Base-by-base conservation (phyloP, 2,113 vertebrate species). In the Fulica atra region DNA sequence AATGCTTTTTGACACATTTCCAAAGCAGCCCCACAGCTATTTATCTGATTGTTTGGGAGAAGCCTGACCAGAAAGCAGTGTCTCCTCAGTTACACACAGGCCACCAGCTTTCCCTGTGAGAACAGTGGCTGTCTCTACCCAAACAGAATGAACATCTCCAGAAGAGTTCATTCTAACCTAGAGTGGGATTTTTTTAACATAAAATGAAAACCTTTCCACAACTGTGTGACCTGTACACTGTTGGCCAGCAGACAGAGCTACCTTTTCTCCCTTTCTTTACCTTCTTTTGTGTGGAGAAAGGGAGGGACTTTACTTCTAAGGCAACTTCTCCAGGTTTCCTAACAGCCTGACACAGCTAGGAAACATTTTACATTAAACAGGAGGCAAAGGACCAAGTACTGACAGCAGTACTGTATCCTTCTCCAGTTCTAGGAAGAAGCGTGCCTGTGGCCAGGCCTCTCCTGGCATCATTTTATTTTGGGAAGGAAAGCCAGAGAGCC, bases 311-410 rank as follows among this genome's bases (percentile, higher is more conserved):
- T 59, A 85, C 93, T 95, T 95, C 89, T 89, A 64, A 90, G 74
- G 59, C 66, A 74, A 50, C 14, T 78, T 59, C 46, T 56, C 71
- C 74, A 81, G 72, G 72, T 88, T 80, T 48, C 83, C 94, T 82
- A 88, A 71, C 25, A 68, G 79, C 48, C 63, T 2, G 1, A 60
- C 42, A 51, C 8, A 88, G 68, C 4, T 0, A 48, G 71, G 33
- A 59, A 86, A 66, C 77, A 64, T 92, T 82, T 82, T 33, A 96
- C 74, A 64, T 51, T 81, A 85, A 87, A 82, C 59, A 90, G 74
- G 68, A 88, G 74, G 82, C 76, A 85, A 59, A 85, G 42, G 48
- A 53, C 57, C 79, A 74, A 82, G 71, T n/a, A 42, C 38, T 66
- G 21, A 16, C 26, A 56, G 88, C 8, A 20, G 64, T 50, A 46